Evolutionary conservation across 2,888 invertebrate genomes (phyloP).

Genomic region (Trachelus stipa): DNA sequence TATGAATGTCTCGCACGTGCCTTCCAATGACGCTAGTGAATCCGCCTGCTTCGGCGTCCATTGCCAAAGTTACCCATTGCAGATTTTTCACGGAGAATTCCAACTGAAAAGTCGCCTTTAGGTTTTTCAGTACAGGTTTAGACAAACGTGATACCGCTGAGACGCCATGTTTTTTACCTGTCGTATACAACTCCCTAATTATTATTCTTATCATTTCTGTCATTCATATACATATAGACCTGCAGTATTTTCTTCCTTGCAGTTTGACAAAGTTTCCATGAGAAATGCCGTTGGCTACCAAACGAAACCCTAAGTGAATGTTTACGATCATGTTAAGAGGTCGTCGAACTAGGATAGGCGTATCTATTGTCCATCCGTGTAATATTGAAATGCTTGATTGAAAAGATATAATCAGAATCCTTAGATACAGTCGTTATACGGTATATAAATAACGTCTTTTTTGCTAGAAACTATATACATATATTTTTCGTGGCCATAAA

Average conservation of each 20-base stretch:
- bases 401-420: background rate
- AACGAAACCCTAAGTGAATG: background rate
- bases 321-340: background rate
- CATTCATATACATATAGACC: too few species aligned
- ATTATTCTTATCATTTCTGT: background rate
- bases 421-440: background rate
- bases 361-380: background rate
- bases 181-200: too few species aligned
- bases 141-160: background rate
- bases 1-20: background rate
- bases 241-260: too few species aligned
- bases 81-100: background rate
- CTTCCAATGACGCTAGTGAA: background rate
- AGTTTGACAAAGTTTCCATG: background rate
- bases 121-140: background rate
- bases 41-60: background rate
- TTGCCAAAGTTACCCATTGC: background rate
- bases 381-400: background rate
- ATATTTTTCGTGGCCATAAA: background rate
- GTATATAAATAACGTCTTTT: background rate
- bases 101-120: background rate
- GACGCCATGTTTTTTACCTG: background rate
- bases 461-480: background rate
- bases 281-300: background rate
- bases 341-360: background rate